These are phyloP conservation scores for Himantopus leucocephalus DNA, from an alignment of 2,113 vertebrate genomes.

Conservation along the genomic window DNA sequence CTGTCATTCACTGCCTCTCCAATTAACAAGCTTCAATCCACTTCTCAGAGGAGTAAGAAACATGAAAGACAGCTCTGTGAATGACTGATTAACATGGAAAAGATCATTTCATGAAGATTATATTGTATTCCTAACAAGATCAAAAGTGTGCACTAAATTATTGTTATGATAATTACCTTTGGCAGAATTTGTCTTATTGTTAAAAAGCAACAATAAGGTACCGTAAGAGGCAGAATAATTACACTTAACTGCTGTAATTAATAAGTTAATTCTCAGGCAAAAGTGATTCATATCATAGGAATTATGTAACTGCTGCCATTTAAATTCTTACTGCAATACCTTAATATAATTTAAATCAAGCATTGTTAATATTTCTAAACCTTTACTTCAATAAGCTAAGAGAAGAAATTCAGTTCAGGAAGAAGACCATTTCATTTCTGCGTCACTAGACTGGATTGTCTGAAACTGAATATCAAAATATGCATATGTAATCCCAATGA, in stretches of 20 bases:
- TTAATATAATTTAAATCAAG: slow-evolving; percentile 31
- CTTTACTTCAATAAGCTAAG: neutral
- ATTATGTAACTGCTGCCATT: slow-evolving; percentile 62
- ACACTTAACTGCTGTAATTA: slow-evolving; percentile 76
- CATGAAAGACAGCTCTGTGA: slow-evolving; percentile 45
- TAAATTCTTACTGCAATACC: slow-evolving; percentile 22
- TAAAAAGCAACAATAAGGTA: slow-evolving; percentile 72
- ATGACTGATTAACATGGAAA: slow-evolving; percentile 66
- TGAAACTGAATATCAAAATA: neutral
- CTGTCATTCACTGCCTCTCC: slow-evolving; percentile 7
- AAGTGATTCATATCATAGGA: slow-evolving; percentile 63
- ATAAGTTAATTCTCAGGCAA: slow-evolving; percentile 72
- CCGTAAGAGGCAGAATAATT: slow-evolving; percentile 74
- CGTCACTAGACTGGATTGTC: neutral
- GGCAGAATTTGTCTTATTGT: slow-evolving; percentile 63
- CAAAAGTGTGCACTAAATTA: slow-evolving; percentile 66
- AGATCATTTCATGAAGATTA: slow-evolving; percentile 60
- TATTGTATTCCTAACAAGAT: slow-evolving; percentile 60
- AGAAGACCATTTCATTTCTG: neutral
- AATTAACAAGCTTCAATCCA: slow-evolving; percentile 31
- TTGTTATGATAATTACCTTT: slow-evolving; percentile 74
- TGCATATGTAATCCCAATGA: neutral
- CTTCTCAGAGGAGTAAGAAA: slow-evolving; percentile 39
- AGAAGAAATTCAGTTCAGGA: neutral
- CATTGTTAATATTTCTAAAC: slow-evolving; percentile 13